phyloP scores from a whole-genome alignment of 1,140 invertebrate species.

The Sycophila sp. region DNA sequence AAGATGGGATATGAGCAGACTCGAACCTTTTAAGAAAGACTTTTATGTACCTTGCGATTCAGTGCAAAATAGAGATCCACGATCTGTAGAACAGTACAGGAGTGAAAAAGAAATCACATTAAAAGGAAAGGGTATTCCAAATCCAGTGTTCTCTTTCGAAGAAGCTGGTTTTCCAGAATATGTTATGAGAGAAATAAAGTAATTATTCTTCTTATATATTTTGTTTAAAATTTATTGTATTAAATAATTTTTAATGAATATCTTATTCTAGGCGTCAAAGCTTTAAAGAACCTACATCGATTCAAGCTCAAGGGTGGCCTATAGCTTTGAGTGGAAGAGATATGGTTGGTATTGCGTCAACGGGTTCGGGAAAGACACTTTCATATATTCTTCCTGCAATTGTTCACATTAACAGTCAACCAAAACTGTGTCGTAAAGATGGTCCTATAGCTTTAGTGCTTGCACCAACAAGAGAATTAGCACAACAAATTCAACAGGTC shows the following conservation, averaged over 20 bases:
- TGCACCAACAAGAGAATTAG: slow-evolving; percentile 94
- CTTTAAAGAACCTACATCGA: slow-evolving; percentile 88
- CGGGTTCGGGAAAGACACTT: slow-evolving; percentile 93
- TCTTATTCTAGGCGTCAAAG: slow-evolving; percentile 74
- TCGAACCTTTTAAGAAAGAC: slow-evolving; percentile 92
- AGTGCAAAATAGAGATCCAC: slow-evolving; percentile 75
- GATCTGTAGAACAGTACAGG: slow-evolving; percentile 80
- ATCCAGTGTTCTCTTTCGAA: slow-evolving; percentile 85
- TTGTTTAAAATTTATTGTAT: not conserved
- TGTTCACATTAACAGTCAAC: slow-evolving; percentile 93
- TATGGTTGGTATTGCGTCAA: slow-evolving; percentile 95
- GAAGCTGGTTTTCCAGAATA: slow-evolving; percentile 87
- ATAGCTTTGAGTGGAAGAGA: slow-evolving; percentile 92
- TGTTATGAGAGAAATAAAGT: slow-evolving; percentile 77
- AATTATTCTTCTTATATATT: slow-evolving; percentile 37
- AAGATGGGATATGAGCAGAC: slow-evolving; percentile 80
- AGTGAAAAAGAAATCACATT: slow-evolving; percentile 83
- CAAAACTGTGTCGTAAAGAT: slow-evolving; percentile 83
- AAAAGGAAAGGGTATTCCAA: slow-evolving; percentile 80
- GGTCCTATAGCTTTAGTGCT: slow-evolving; percentile 92
- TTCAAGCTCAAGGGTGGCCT: slow-evolving; percentile 92
- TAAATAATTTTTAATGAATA: not conserved
- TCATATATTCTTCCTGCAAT: slow-evolving; percentile 87
- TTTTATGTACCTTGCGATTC: slow-evolving; percentile 86
- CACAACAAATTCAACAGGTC: slow-evolving; percentile 97